Conservation (phyloP, 1,140 invertebrate genomes). For the Pogonus chalceus region DNA sequence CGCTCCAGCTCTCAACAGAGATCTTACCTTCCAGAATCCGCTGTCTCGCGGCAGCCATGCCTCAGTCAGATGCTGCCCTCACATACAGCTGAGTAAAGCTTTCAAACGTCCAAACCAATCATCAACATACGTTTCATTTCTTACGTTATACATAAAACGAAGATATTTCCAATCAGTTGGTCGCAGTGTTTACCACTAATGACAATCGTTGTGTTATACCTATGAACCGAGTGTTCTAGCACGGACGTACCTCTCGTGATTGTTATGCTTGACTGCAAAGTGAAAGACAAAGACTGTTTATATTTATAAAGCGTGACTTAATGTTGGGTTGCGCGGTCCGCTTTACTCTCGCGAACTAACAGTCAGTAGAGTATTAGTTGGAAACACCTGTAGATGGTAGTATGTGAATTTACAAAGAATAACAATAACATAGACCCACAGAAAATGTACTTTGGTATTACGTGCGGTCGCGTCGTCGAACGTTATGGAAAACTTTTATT, state of each 20-base stretch:
- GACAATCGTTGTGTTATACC: not conserved
- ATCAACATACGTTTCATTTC: conserved; percentile 14
- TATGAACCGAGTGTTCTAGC: not conserved
- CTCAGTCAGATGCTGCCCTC: conserved; percentile 18
- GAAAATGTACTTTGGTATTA: not conserved
- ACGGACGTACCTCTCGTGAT: not conserved
- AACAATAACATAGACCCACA: not conserved
- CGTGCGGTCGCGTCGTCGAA: not conserved
- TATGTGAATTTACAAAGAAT: conserved; percentile 26
- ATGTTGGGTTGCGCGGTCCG: conserved; percentile 18
- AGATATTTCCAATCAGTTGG: not conserved
- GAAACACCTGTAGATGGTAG: conserved; percentile 36
- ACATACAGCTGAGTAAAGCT: conserved; percentile 17
- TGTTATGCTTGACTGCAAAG: not conserved
- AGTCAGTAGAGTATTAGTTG: conserved; percentile 37
- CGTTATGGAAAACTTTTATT: not conserved
- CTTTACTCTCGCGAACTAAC: conserved; percentile 26
- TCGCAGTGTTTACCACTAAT: not conserved
- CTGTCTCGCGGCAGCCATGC: conserved; percentile 18
- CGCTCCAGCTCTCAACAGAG: not conserved
- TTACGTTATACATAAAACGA: not conserved
- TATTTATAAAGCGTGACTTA: conserved; percentile 10
- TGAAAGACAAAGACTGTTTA: conserved; percentile 1
- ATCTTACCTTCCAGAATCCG: conserved; percentile 4
- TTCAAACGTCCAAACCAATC: conserved; percentile 10